Evolutionary conservation across 2,888 invertebrate species (phyloP), one percentile per base, ranked within the genome.

Genomic region (Alloplasta piceator): DNA sequence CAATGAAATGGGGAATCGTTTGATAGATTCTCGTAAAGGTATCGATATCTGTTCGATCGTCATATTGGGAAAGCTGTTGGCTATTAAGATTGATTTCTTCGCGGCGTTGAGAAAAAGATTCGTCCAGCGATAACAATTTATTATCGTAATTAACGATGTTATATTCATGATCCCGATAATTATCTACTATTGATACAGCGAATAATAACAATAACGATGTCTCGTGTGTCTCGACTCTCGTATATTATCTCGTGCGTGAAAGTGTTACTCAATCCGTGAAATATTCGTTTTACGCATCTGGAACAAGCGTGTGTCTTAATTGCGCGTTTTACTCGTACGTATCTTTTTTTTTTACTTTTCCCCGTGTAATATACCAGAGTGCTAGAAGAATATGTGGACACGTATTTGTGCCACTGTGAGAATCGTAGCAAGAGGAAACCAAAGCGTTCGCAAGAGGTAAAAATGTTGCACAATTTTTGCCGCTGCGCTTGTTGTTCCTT

Each of bases 381-480:
- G 10, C 6, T 43, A 43, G 10, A 43, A 43, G 43, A 9, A 43
- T 43, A 9, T 26, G 50, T 61, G 14, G 48, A 36, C 36, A 52
- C 39, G 73, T 56, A 67, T 68, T 74, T 43, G 43, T 61, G 55
- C 64, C 14, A 78, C 78, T 76, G 83, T 85, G 85, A 84, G 83
- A 84, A 76, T 80, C 63, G 52, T 79, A 83, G 84, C 81, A 85
- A 84, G 83, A 84, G 83, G 86, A 84, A 85, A 84, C 76, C 10
- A 77, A 56, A 39, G 75, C 43, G 60, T 60, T 84, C 58, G 38
- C 64, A 56, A 67, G 78, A 78, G 26, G 70, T 81, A 81, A 77
- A 80, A 83, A 80, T 72, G 73, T 86, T 78, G 64, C 79, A 72
- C 60, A 76, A 73, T 55, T 70, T 52, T 14, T 52, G 12, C 52